phyloP scores from a whole-genome alignment of 2,113 vertebrate species.

The Pagrus major region DNA sequence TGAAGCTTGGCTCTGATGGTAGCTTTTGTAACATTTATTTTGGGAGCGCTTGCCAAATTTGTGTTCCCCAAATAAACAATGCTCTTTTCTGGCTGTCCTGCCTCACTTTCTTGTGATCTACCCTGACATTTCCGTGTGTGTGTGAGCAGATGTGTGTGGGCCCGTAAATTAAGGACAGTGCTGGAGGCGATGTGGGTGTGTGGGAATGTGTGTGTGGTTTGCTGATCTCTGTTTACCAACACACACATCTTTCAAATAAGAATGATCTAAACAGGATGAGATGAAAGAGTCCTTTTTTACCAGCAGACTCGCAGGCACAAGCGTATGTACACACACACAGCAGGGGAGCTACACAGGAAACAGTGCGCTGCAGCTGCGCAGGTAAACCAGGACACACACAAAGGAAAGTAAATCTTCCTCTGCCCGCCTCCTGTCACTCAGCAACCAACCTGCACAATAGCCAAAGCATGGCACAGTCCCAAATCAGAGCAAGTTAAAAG shows the following conservation, averaged over 20 bases:
- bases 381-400: conserved; percentile 56
- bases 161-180: conserved; percentile 75
- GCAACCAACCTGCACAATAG: conserved; percentile 10
- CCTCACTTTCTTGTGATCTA: conserved; percentile 66
- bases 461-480: background rate
- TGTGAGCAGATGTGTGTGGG: conserved; percentile 58
- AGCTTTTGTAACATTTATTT: conserved; percentile 63
- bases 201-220: conserved; percentile 25
- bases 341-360: conserved; percentile 26
- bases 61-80: conserved; percentile 66
- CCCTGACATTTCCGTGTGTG: conserved; percentile 49
- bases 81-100: conserved; percentile 59
- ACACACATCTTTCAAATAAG: conserved; percentile 53
- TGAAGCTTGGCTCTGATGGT: conserved; percentile 38
- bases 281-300: conserved; percentile 63
- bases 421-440: conserved; percentile 21
- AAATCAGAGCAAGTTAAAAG: background rate
- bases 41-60: conserved; percentile 59
- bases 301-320: conserved; percentile 31
- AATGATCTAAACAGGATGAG: conserved; percentile 60
- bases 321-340: conserved; percentile 32
- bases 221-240: conserved; percentile 57
- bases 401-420: conserved; percentile 33
- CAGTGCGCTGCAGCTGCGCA: conserved; percentile 2
- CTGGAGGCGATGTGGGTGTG: conserved; percentile 61